A percentile compares a stretch with the other conserved stretches of the same genome.
Evolutionary conservation across 2,888 invertebrate species (phyloP).

Genomic region (Cinara cedri): DNA sequence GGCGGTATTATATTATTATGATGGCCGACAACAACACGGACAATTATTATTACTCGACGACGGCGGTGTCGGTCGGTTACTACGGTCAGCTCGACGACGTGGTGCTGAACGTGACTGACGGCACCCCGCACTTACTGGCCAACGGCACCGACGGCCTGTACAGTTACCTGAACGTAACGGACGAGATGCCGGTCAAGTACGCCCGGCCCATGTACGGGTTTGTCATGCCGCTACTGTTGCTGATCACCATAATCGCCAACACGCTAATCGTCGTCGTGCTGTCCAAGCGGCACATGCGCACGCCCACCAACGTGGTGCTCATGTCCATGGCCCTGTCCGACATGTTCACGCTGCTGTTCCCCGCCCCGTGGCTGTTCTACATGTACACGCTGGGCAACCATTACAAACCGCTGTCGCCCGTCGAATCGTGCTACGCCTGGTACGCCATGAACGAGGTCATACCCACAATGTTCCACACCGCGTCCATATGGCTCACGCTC

Average conservation of each 20-base stretch:
- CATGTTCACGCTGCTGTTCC: slow-evolving; percentile 89
- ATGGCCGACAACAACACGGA: slow-evolving; percentile 1
- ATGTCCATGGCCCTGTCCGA: slow-evolving; percentile 97
- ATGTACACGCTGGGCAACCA: slow-evolving; percentile 91
- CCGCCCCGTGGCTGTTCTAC: slow-evolving; percentile 89
- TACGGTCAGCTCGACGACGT: not conserved
- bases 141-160: not conserved
- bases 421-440: slow-evolving; percentile 79
- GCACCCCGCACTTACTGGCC: too few relatives aligned
- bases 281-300: slow-evolving; percentile 87
- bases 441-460: slow-evolving; percentile 82
- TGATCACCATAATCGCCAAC: slow-evolving; percentile 89
- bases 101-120: not conserved
- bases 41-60: not conserved
- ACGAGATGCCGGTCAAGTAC: slow-evolving; percentile 72
- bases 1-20: too few relatives aligned
- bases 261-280: slow-evolving; percentile 88
- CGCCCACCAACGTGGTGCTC: slow-evolving; percentile 89
- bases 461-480: slow-evolving; percentile 90
- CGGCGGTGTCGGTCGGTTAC: not conserved
- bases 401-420: slow-evolving; percentile 78
- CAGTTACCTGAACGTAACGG: slow-evolving; percentile 70
- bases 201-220: slow-evolving; percentile 73
- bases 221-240: slow-evolving; percentile 81
- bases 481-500: slow-evolving; percentile 91